Evolutionary conservation across 2,113 vertebrate genomes (phyloP), one percentile per base, ranked within the genome.

Genomic region (Gnathonemus longibarbis): DNA sequence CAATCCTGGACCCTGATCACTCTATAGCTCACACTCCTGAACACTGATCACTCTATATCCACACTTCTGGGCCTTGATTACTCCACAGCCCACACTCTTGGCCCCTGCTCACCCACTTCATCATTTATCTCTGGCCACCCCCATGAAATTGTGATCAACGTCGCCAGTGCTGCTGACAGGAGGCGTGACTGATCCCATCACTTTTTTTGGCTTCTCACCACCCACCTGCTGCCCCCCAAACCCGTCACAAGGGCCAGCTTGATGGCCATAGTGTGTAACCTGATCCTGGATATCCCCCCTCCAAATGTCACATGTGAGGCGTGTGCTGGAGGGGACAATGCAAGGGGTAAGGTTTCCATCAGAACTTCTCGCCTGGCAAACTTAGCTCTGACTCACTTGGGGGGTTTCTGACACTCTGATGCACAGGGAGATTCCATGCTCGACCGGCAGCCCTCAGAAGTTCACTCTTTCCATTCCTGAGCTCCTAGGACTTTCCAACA

Each of bases 301-400:
- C 74, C 74, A 80, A 80, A 80, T 80, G 74, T 80, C 74, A 80
- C 17, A 80, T 80, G 74, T 80, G 74, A 80, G 74, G 74, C 5
- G 13, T 8, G 74, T 80, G 74, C 13, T 17, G 15, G 5, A 80
- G 35, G 35, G 74, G 74, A 80, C 74, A 80, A 80, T 80, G 13
- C 35, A 80, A 42, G 74, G 5, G 74, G 35, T 80, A 35, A 80
- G 35, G 35, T 80, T 80, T 42, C 74, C 74, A 80, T 35, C 74
- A 42, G 74, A 15, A 42, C 35, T 80, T 80, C 35, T 27, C 74
- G 3, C 74, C n/a, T 80, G 74, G 74, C 74, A 80, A 80, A 42
- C 74, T 39, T 80, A 80, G 74, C 74, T 80, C 74, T 80, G 74
- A 80, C 74, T 80, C 74, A 80, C 15, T 80, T 2, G 0, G 70